Conservation (phyloP, 2,113 vertebrate genomes). For the Aspidoscelis tigris region DNA sequence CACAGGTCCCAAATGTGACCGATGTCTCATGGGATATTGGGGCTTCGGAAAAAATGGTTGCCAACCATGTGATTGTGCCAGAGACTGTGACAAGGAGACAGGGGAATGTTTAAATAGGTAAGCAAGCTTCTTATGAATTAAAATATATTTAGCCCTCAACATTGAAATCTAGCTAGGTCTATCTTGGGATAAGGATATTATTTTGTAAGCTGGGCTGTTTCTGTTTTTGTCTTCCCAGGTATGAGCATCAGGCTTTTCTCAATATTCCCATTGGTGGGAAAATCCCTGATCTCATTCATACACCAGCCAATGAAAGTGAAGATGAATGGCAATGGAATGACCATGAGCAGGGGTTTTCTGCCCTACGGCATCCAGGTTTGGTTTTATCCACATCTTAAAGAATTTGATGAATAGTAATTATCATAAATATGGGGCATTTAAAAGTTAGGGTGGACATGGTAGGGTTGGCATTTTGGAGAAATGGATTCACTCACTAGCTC, state of each 20-base stretch:
- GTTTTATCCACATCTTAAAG: background rate
- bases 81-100: slow-evolving; percentile 79
- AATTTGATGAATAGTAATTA: background rate
- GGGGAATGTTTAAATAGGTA: slow-evolving; percentile 83
- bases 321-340: slow-evolving; percentile 81
- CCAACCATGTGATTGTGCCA: slow-evolving; percentile 80
- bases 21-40: slow-evolving; percentile 87
- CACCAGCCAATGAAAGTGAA: slow-evolving; percentile 72
- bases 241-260: slow-evolving; percentile 75
- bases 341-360: slow-evolving; percentile 83
- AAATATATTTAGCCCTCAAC: background rate
- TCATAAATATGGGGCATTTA: too few species aligned
- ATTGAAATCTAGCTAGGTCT: background rate
- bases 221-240: slow-evolving; percentile 60
- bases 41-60: slow-evolving; percentile 85
- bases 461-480: too few species aligned
- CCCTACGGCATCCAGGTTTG: slow-evolving; percentile 84
- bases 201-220: background rate
- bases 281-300: slow-evolving; percentile 78
- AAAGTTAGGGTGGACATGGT: too few species aligned
- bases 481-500: too few species aligned
- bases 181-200: background rate
- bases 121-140: background rate
- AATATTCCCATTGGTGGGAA: slow-evolving; percentile 83
- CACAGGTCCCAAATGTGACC: slow-evolving; percentile 78